A percentile compares a stretch with the other conserved stretches of the same genome.
Conservation (phyloP, 2,888 invertebrate species). For the Eremobia ochroleuca region DNA sequence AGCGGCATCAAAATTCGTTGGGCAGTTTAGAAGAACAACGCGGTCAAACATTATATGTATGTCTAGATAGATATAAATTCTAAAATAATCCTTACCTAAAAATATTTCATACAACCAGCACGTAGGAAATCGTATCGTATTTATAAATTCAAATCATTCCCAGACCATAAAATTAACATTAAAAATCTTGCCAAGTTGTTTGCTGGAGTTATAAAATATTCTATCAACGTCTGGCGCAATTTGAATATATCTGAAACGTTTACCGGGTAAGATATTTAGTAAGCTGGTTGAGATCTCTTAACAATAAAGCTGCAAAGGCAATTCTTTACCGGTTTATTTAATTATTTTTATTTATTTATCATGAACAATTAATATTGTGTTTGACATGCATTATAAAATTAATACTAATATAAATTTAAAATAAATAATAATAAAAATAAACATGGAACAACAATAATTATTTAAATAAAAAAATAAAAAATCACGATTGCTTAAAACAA, state of each 20-base stretch:
- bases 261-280: conserved; percentile 12
- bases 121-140: not conserved
- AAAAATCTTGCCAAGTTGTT: conserved; percentile 6
- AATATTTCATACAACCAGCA: not conserved
- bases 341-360: no score
- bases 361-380: no score
- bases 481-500: no score
- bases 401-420: no score
- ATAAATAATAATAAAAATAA: no score
- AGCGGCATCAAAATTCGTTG: not conserved
- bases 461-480: no score
- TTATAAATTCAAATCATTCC: conserved; percentile 16
- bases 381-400: no score
- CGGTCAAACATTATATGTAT: not conserved
- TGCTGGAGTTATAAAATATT: conserved; percentile 19
- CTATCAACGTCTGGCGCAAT: conserved; percentile 25
- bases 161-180: conserved; percentile 6
- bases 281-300: not conserved
- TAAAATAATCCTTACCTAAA: not conserved
- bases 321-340: not conserved
- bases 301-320: not conserved
- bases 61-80: not conserved
- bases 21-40: not conserved
- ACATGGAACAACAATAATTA: no score
- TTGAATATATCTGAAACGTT: conserved; percentile 21